Conservation (phyloP, 2,888 invertebrate species). For the Brenthis ino region DNA sequence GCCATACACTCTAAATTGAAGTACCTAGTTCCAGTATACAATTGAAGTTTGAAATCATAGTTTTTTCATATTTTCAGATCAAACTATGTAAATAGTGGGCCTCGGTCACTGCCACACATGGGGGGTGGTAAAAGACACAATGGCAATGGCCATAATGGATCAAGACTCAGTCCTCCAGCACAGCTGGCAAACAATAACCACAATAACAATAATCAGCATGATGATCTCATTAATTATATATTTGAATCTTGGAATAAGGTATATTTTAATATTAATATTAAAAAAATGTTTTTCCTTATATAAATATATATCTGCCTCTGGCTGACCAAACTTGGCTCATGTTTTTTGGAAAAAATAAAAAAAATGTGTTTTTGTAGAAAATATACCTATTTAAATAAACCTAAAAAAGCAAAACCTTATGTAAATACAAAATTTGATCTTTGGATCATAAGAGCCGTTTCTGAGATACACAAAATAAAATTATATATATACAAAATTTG, state of each 20-base stretch:
- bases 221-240: conserved; percentile 90
- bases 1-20: too few species aligned
- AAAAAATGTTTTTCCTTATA: neutral
- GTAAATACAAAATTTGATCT: too few species aligned
- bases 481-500: neutral
- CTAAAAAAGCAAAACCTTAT: too few species aligned
- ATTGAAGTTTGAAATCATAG: neutral
- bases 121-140: conserved; percentile 65
- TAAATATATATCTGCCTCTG: neutral
- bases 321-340: too few species aligned
- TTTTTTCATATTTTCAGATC: conserved; percentile 54
- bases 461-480: too few species aligned
- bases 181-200: conserved; percentile 48
- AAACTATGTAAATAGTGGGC: conserved; percentile 71
- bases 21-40: too few species aligned
- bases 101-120: conserved; percentile 74
- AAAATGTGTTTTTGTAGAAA: too few species aligned
- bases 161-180: conserved; percentile 70
- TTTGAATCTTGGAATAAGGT: conserved; percentile 90
- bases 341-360: too few species aligned
- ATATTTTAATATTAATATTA: neutral
- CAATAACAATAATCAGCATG: conserved; percentile 81
- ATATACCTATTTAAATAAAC: too few species aligned
- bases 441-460: too few species aligned
- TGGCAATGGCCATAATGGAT: conserved; percentile 49